Conservation (phyloP, 2,113 vertebrate genomes). For the Vicugna pacos region DNA sequence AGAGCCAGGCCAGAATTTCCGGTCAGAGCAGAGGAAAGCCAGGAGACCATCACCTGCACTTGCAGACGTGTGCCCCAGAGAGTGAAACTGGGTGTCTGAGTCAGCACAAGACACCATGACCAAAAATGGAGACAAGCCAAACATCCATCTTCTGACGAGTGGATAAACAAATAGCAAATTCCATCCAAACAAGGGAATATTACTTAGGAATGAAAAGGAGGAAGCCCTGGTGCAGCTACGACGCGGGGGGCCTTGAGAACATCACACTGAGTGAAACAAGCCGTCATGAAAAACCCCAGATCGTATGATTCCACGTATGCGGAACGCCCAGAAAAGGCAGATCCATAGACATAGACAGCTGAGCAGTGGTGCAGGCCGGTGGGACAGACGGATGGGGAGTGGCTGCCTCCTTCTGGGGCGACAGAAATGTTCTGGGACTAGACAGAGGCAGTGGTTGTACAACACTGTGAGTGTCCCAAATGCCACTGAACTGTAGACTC, state of each 20-base stretch:
- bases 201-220: no score
- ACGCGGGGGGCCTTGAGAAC: fast-evolving
- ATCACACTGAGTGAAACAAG: not conserved
- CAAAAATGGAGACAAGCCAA: not conserved
- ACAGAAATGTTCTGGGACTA: not conserved
- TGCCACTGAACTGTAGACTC: not conserved
- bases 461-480: not conserved
- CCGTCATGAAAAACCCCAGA: fast-evolving
- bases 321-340: fast-evolving
- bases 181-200: fast-evolving
- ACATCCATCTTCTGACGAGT: fast-evolving
- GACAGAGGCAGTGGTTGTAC: not conserved
- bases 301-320: fast-evolving
- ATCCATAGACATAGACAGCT: not conserved
- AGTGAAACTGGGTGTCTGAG: not conserved
- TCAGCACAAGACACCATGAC: not conserved
- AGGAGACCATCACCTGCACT: not conserved
- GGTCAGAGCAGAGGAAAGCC: not conserved
- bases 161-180: no score
- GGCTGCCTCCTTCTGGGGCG: not conserved
- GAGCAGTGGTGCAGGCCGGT: no score
- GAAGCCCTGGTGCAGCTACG: fast-evolving
- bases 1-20: no score
- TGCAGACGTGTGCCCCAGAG: not conserved
- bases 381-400: not conserved